Base-by-base conservation (phyloP, 2,888 invertebrate genomes). In the Apantesis nais region DNA sequence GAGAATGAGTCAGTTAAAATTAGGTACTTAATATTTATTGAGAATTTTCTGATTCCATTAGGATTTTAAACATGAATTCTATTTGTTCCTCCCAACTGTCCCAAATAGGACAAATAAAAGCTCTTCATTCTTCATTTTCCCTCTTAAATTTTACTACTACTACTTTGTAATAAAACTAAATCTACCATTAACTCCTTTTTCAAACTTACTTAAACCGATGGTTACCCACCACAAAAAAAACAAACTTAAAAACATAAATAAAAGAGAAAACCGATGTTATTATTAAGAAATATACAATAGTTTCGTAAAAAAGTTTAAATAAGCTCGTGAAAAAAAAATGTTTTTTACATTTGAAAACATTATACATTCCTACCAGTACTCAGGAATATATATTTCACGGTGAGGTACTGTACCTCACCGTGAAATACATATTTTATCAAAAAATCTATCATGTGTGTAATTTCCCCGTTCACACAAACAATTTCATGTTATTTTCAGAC, bases 401-500 rank as follows among this genome's bases (percentile, higher is more conserved):
- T n/a, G n/a, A n/a, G n/a, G n/a, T n/a, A n/a, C n/a, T n/a, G n/a
- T 3, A 52, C 22, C n/a, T 14, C 9, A 52, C 37, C n/a, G 25
- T 39, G 29, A 37, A 67, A 44, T 62, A 25, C 39, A n/a, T 58
- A 63, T 62, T 55, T 68, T 39, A 8, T 41, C 31, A 0, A 39
- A 65, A 65, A 65, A 34, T 41, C 41, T 19, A 9, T 44, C 29
- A 41, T 22, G 41, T 19, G 39, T n/a, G 0, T 31, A n/a, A 66
- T 58, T 62, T 62, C 12, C 2, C 25, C 25, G 11, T 29, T 67
- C 44, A 44, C 41, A 34, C 31, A 67, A 61, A 67, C 14, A 4
- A 63, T 66, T 68, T 63, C 29, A 25, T 67, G 7, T 52, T 0
- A 37, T 48, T 73, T 70, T 65, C 34, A 39, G 71, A 2, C 25